Base-by-base conservation (phyloP, 2,113 vertebrate genomes). In the Beaufortia kweichowensis region DNA sequence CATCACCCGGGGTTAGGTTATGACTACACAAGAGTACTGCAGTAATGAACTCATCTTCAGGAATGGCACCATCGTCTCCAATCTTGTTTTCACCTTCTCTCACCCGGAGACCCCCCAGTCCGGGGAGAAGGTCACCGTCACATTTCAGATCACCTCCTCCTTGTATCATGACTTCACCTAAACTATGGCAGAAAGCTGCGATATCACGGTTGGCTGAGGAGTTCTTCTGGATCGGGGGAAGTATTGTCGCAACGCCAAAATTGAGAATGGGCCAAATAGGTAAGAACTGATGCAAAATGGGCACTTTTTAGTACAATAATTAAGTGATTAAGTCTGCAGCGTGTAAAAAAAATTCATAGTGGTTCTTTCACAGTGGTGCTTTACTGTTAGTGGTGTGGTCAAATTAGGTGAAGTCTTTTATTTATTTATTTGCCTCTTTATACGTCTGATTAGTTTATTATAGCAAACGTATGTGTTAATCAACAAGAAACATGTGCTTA, bases 221-320 rank as follows among this genome's bases (percentile, higher is more conserved):
- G 60, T 93, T 95, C 79, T 94, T 98, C 86, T 95, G 96, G 95
- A 93, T 95, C n/a, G 92, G 94, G 0, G 93, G 95, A 41, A 96
- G 93, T 8, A 87, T 96, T 60, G 93, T 93, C 0, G 88, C 94
- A 41, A 91, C 93, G 14, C 93, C 94, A 0, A 86, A 84, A 57
- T 94, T 95, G 94, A 95, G 92, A 87, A 85, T 94, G 3, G 92
- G 94, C 12, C 93, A 92, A 56, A 86, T 95, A 79, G 95, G 96
- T 96, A 94, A 95, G 93, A 62, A 9, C 64, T 63, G n/a, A 28
- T n/a, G 3, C 35, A 3, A 39, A 39, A 39, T 9, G 10, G 35
- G 1, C 35, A 39, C 10, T 39, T 39, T 39, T 39, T 9, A 39
- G 6, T 5, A 39, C 6, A 39, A 39, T 39, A 7, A 39, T 39